phyloP scores from a whole-genome alignment of 2,113 vertebrate species.

The Oreochromis spilurus region DNA sequence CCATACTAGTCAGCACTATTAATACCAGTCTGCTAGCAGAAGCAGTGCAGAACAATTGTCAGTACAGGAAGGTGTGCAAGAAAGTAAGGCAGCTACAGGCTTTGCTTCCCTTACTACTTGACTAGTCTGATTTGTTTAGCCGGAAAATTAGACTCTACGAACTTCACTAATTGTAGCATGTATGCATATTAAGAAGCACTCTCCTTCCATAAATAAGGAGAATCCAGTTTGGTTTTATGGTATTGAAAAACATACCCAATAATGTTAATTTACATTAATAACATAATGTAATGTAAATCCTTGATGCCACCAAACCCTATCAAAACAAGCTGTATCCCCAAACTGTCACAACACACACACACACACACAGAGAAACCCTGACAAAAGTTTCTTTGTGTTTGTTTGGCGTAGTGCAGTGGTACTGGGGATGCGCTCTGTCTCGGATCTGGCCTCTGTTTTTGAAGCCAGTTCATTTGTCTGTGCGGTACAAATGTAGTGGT shows the following conservation, averaged over 20 bases:
- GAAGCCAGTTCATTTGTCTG: background rate
- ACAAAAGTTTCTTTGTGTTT: conserved; percentile 62
- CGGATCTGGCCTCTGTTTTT: background rate
- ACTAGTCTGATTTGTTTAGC: background rate
- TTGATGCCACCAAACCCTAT: background rate
- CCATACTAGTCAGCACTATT: background rate
- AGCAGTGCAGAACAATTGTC: background rate
- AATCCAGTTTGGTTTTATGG: background rate
- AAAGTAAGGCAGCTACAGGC: background rate
- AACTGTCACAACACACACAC: conserved; percentile 6
- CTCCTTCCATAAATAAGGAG: background rate
- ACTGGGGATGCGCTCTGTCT: background rate
- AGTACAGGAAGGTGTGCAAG: background rate
- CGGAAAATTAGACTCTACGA: background rate
- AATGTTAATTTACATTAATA: background rate
- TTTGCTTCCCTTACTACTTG: background rate
- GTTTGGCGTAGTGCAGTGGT: background rate
- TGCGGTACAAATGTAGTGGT: background rate
- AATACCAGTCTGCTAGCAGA: background rate
- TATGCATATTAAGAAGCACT: background rate
- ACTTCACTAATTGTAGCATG: background rate
- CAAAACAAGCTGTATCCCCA: background rate
- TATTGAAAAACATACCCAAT: background rate
- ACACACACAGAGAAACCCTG: background rate
- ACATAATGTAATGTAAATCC: background rate